Conservation (phyloP, 2,888 invertebrate genomes). For the Oxystoma pomonae region DNA sequence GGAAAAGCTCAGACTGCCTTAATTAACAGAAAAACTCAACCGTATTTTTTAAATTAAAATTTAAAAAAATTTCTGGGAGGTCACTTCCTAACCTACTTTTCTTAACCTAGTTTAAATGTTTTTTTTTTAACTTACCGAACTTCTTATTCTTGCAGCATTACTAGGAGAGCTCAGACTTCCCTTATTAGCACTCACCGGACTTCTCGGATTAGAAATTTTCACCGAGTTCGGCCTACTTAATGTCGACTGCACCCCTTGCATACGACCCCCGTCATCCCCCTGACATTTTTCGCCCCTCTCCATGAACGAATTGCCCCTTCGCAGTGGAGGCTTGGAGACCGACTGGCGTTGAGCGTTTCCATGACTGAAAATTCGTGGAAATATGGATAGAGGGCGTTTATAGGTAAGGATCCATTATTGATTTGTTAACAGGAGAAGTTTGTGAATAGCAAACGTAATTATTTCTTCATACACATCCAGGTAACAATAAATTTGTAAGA, state of each 20-base stretch:
- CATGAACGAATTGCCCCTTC: conserved; percentile 41
- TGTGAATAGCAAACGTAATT: no score
- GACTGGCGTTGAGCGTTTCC: conserved; percentile 19
- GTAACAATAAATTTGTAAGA: no score
- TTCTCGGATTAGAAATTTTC: conserved; percentile 39
- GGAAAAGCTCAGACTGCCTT: no score
- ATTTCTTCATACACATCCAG: no score
- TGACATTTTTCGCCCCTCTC: conserved; percentile 39
- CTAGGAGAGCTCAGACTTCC: conserved; percentile 28
- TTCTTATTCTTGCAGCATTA: conserved; percentile 48
- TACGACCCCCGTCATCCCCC: conserved; percentile 19
- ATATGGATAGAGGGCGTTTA: not conserved
- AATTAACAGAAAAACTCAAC: no score
- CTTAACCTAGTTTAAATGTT: not conserved
- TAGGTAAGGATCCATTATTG: not conserved
- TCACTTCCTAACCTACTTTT: not conserved
- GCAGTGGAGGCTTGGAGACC: conserved; percentile 28
- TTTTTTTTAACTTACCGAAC: conserved; percentile 51
- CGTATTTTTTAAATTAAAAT: no score
- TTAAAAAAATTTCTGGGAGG: no score
- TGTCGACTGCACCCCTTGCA: not conserved
- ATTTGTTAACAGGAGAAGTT: no score
- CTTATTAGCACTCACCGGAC: conserved; percentile 6
- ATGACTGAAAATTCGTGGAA: conserved; percentile 14
- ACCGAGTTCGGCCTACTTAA: conserved; percentile 49